phyloP scores from a whole-genome alignment of 2,797 vertebrate species.

The Leucoraja ocellata region DNA sequence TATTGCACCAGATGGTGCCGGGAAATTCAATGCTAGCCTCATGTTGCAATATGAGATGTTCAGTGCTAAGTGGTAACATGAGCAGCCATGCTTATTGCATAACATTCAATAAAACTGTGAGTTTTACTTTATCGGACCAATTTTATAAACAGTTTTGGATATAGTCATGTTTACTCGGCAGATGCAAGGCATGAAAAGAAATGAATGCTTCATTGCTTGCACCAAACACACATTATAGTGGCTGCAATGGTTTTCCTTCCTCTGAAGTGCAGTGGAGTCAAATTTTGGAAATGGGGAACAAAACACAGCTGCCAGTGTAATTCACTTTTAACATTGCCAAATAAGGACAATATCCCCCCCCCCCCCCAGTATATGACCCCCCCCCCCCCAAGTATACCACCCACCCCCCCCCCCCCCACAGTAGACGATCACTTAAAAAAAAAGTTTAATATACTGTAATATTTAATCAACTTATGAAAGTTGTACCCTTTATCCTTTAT shows the following conservation, averaged over 20 bases:
- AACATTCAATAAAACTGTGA: not conserved
- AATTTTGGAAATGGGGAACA: too few species aligned
- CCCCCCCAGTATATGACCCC: too few species aligned
- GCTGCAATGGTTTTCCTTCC: too few species aligned
- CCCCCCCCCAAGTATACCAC: too few species aligned
- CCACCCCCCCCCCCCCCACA: too few species aligned
- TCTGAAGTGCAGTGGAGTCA: too few species aligned
- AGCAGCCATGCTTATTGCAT: not conserved
- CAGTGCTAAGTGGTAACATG: not conserved
- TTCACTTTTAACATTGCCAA: too few species aligned
- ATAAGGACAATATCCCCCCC: too few species aligned
- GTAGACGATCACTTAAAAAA: not conserved
- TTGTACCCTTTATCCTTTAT: too few species aligned
- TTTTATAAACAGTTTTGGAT: not conserved
- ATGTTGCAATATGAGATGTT: not conserved
- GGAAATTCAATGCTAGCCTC: not conserved
- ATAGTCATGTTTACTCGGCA: not conserved
- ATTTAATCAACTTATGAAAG: not conserved
- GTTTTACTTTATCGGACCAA: not conserved
- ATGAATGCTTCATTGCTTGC: too few species aligned
- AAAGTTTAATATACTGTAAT: not conserved
- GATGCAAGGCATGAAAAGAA: not conserved
- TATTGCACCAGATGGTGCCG: not conserved
- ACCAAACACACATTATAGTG: too few species aligned
- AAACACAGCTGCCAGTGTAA: too few species aligned